These are phyloP conservation scores for Penaeus monodon DNA, from an alignment of 2,888 invertebrate species.

Conservation along the genomic window DNA sequence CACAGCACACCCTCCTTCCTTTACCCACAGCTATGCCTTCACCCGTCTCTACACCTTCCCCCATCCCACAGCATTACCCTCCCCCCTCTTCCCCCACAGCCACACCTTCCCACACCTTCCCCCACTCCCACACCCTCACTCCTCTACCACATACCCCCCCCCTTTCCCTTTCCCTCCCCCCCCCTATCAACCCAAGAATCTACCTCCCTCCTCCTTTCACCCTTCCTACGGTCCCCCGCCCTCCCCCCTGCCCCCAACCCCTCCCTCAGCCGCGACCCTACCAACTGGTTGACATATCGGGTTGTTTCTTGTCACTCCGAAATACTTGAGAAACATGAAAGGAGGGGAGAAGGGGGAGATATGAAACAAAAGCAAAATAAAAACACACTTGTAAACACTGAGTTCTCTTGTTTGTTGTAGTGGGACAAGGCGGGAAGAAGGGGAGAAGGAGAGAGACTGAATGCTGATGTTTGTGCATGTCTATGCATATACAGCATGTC, in stretches of 20 bases:
- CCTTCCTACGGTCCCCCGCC: not conserved
- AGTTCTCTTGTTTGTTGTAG: no score
- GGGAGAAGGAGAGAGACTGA: no score
- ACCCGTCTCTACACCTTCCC: not conserved
- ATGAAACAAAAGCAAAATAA: not conserved
- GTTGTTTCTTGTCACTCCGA: not conserved
- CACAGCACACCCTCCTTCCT: not conserved
- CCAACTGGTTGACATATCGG: no score
- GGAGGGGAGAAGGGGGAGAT: not conserved
- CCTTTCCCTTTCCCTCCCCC: constrained; percentile 19
- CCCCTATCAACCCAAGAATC: not conserved
- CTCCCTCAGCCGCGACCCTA: not conserved
- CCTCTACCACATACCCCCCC: not conserved
- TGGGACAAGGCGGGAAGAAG: no score
- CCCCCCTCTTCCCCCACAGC: not conserved
- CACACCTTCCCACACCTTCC: not conserved
- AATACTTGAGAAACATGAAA: not conserved
- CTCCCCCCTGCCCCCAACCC: not conserved
- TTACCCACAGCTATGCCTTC: no score
- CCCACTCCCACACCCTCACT: not conserved
- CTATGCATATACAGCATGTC: no score
- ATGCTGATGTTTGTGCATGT: no score
- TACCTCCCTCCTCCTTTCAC: not conserved
- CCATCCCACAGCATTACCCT: not conserved
- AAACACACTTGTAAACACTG: no score